phyloP scores from a whole-genome alignment of 2,888 invertebrate species.

The Brachynemurus nebulosus region DNA sequence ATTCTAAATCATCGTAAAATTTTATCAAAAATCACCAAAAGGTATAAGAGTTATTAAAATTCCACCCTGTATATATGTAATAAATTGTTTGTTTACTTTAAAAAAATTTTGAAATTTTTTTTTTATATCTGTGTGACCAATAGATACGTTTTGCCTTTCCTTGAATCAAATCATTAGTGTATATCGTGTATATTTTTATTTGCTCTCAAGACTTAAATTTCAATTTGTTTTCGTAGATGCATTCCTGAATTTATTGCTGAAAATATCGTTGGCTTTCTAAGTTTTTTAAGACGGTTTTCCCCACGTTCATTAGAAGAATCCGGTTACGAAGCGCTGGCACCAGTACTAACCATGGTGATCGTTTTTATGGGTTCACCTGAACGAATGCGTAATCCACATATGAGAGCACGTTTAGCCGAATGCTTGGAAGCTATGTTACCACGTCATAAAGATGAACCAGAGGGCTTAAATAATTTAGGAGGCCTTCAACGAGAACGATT shows the following conservation, averaged over 20 bases:
- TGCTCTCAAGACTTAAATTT: no score
- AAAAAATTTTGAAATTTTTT: no score
- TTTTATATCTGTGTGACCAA: no score
- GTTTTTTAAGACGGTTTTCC: constrained; percentile 54
- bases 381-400: constrained; percentile 79
- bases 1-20: no score
- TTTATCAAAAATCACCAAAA: no score
- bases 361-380: constrained; percentile 77
- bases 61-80: no score
- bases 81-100: no score
- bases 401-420: constrained; percentile 81
- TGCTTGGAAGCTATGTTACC: constrained; percentile 79
- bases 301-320: constrained; percentile 50
- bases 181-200: no score
- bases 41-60: no score
- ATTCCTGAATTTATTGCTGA: constrained; percentile 85
- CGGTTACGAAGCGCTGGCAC: constrained; percentile 45
- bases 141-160: no score
- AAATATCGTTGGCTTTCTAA: constrained; percentile 70
- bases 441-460: constrained; percentile 41
- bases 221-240: constrained; percentile 39
- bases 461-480: constrained; percentile 30
- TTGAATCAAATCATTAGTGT: no score
- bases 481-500: constrained; percentile 55
- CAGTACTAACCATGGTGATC: constrained; percentile 64